Conservation (phyloP, 1,140 invertebrate genomes). For the Brachionus koreanus region DNA sequence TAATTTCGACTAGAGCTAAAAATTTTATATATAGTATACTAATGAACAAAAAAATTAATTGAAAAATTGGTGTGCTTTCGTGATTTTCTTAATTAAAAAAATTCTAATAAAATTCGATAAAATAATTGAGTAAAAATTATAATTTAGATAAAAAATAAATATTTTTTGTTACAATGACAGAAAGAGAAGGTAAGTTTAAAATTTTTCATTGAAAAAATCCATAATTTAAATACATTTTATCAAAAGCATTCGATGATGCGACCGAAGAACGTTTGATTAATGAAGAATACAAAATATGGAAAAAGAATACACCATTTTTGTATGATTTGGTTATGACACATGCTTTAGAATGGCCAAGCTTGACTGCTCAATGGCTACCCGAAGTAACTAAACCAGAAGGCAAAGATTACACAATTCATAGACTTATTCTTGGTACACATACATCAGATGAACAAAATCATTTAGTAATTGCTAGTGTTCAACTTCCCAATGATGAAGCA, state of each 20-base stretch:
- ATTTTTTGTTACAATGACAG: background rate
- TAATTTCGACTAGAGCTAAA: too few species aligned
- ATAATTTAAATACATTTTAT: background rate
- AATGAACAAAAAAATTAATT: too few species aligned
- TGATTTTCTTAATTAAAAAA: background rate
- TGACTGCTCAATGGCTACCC: conserved; percentile 98
- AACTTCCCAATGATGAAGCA: conserved; percentile 81
- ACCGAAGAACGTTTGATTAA: conserved; percentile 94
- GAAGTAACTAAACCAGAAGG: conserved; percentile 94
- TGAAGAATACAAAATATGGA: conserved; percentile 88
- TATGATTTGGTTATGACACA: conserved; percentile 61
- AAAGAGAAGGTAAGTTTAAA: conserved; percentile 14
- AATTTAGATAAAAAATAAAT: background rate
- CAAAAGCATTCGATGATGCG: background rate
- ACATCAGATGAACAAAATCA: conserved; percentile 99
- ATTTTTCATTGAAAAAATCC: background rate
- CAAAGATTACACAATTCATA: conserved; percentile 96
- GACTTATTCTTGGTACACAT: conserved; percentile 95
- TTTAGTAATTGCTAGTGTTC: conserved; percentile 93
- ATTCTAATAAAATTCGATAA: too few species aligned
- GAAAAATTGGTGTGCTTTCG: too few species aligned
- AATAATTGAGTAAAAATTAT: background rate
- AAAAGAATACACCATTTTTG: conserved; percentile 60
- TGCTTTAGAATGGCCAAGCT: conserved; percentile 64
- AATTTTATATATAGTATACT: too few species aligned